Percentiles rank a stretch among this genome's conserved stretches.
These are phyloP conservation scores for Resseliella maxima DNA, from an alignment of 2,888 invertebrate genomes.

Conservation along the genomic window DNA sequence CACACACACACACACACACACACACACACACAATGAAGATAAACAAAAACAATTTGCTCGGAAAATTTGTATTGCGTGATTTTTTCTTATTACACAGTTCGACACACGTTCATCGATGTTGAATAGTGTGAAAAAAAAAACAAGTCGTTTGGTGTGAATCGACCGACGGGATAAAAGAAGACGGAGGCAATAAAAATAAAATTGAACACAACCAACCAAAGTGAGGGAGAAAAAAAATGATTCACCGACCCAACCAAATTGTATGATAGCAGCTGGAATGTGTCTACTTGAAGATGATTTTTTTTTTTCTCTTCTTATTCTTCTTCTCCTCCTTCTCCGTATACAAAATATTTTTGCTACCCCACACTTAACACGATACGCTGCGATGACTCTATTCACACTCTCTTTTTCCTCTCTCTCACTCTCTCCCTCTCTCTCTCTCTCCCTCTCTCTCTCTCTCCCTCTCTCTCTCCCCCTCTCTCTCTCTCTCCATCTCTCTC, in stretches of 20 bases:
- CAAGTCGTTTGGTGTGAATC: background rate
- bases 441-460: too few relatives aligned
- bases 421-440: too few relatives aligned
- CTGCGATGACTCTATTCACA: constrained; percentile 17
- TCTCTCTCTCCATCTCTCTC: background rate
- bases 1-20: background rate
- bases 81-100: background rate
- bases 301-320: background rate
- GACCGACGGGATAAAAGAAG: background rate
- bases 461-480: too few relatives aligned
- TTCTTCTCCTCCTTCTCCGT: too few relatives aligned
- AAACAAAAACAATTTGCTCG: background rate
- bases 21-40: background rate
- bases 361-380: background rate
- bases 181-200: background rate
- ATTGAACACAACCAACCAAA: too few relatives aligned
- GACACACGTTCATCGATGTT: background rate
- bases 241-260: background rate
- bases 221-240: background rate
- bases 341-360: background rate
- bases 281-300: background rate
- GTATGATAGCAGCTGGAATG: background rate
- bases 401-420: background rate
- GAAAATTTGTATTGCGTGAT: constrained; percentile 24
- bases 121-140: constrained; percentile 16